Evolutionary conservation across 2,797 vertebrate genomes (phyloP), one percentile per base, ranked within the genome.

Genomic region (Clarias laeviceps): DNA sequence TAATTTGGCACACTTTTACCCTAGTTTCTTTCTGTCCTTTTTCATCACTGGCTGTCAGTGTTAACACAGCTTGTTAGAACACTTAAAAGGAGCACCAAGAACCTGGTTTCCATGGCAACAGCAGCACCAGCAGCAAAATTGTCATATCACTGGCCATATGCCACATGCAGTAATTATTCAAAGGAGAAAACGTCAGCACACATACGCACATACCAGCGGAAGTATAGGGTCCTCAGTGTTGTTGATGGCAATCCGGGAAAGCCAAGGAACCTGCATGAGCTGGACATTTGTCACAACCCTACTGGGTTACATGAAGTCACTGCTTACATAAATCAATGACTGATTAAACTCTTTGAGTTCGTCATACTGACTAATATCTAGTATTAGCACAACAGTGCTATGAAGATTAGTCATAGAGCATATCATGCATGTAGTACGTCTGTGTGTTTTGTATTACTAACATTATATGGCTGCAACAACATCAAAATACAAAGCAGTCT

Each of bases 21-120:
- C 12, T 37, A 62, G 34, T 22, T 32, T 18, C 34, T 62, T 2
- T 29, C 57, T 45, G 54, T 82, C 62, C n/a, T 45, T 24, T 61
- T 61, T 72, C 54, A 18, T 6, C 56, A 59, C n/a, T 72, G 8
- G 61, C 34, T 83, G 37, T 24, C 57, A 40, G 77, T n/a, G 34
- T 40, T n/a, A 70, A 59, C 24, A 24, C 29, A 27, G 54, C 27
- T 57, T 57, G 29, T 57, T n/a, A 45, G 50, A 70, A 27, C 5
- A 82, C 50, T 59, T 29, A 29, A 70, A n/a, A 72, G 74, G 18
- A 82, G 45, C 29, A 70, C 72, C 62, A 80, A 84, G 62, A 84
- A 88, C 70, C 69, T 69, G 17, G 84, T 88, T 90, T 74, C 85
- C 85, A 70, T 70, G 84, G 82, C 85, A 85, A 87, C 88, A 86